Evolutionary conservation across 2,113 vertebrate genomes (phyloP), one percentile per base, ranked within the genome.

Genomic region (Cavia porcellus): DNA sequence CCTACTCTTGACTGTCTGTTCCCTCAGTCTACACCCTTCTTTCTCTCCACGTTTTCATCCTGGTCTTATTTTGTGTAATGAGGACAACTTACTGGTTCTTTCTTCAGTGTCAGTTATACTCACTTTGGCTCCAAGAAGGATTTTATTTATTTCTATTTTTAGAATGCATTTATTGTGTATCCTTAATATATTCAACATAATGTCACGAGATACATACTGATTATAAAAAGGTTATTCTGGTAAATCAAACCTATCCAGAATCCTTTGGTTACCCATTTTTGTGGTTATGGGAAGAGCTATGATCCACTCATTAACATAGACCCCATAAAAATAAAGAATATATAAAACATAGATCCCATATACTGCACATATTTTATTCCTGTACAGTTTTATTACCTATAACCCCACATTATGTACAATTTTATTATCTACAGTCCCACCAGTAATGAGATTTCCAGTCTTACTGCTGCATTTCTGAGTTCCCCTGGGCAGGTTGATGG

Each of bases 131-230:
- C 42, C 55, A 30, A 1, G 12, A 45, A 19, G 50, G 52, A 45
- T 7, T 13, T 55, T 66, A 52, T 64, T 64, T 30, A 64, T 64
- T 66, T 35, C 32, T 35, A 35, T 68, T 35, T n/a, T 25, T 42
- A 25, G n/a, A 24, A 61, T 15, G 20, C 22, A 20, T 52, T 32
- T 80, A 52, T 87, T 22, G 32, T 70, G 5, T 32, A 11, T 25
- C 19, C 20, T 61, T 42, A n/a, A 42, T 25, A 32, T 80, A 3
- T 14, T 28, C 24, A 25, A 20, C 7, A 0, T 5, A 6, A 50
- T 4, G 28, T 13, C n/a, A 35, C 7, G 52, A 1, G 9, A 12
- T 55, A 22, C 17, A 5, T 5, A 28, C 0, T 22, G 80, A 22
- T 77, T 62, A 25, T 20, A 1, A 14, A 77, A 50, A 77, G 14